These are phyloP conservation scores for Leucophenga montana DNA, from an alignment of 2,888 invertebrate genomes.

Conservation along the genomic window DNA sequence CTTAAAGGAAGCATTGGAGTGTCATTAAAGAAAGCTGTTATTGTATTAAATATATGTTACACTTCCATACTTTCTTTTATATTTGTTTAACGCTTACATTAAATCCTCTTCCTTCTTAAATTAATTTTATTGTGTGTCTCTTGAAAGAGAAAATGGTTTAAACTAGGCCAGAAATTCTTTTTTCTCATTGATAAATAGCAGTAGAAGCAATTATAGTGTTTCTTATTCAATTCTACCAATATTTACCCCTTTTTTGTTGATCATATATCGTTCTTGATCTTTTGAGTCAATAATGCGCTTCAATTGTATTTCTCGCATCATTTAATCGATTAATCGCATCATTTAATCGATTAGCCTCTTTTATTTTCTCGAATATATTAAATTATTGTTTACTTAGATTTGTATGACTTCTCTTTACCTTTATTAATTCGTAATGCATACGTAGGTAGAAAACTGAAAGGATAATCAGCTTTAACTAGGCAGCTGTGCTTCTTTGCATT, in stretches of 20 bases:
- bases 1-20: too few relatives aligned
- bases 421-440: background rate
- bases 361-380: background rate
- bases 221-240: background rate
- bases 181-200: too few relatives aligned
- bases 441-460: background rate
- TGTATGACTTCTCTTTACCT: background rate
- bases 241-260: background rate
- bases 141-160: too few relatives aligned
- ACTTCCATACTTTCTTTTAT: too few relatives aligned
- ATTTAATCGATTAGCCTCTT: slow-evolving; percentile 1
- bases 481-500: background rate
- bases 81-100: too few relatives aligned
- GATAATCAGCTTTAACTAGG: slow-evolving; percentile 18
- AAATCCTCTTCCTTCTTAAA: too few relatives aligned
- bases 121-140: too few relatives aligned
- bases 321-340: background rate
- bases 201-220: too few relatives aligned
- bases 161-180: too few relatives aligned
- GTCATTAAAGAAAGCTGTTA: too few relatives aligned
- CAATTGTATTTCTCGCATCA: background rate
- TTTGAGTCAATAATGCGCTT: slow-evolving; percentile 14
- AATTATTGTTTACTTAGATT: slow-evolving; percentile 21
- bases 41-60: too few relatives aligned
- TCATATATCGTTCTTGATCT: slow-evolving; percentile 11